Conservation (phyloP, 2,888 invertebrate genomes). For the Hirtodrosophila alboralis region DNA sequence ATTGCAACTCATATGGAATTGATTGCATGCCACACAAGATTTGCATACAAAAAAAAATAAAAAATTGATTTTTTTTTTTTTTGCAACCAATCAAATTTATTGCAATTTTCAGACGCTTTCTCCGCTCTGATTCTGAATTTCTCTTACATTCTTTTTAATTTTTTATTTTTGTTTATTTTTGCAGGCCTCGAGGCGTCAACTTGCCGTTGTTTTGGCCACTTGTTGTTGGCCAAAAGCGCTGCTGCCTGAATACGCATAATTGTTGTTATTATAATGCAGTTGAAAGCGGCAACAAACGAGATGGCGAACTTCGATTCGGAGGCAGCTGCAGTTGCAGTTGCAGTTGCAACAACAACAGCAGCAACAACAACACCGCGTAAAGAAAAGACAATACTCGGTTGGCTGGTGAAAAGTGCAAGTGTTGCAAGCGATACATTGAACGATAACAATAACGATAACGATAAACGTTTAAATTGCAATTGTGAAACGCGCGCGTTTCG, state of each 20-base stretch:
- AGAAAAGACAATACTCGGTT: slow-evolving; percentile 81
- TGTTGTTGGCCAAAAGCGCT: slow-evolving; percentile 40
- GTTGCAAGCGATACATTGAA: slow-evolving; percentile 32
- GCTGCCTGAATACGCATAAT: slow-evolving; percentile 13
- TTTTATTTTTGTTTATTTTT: slow-evolving; percentile 21
- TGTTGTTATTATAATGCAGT: slow-evolving; percentile 29
- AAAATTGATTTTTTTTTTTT: slow-evolving; percentile 2
- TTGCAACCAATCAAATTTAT: slow-evolving; percentile 20
- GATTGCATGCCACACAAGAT: too few species aligned
- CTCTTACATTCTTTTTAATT: slow-evolving; percentile 13
- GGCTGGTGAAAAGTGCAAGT: slow-evolving; percentile 76
- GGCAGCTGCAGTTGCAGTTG: slow-evolving; percentile 17
- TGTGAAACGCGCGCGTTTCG: slow-evolving; percentile 69
- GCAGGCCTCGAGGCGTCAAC: slow-evolving; percentile 58
- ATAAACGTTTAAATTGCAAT: slow-evolving; percentile 38
- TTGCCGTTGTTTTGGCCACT: slow-evolving; percentile 57
- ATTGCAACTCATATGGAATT: too few species aligned
- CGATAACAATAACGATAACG: slow-evolving; percentile 36
- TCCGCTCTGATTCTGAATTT: slow-evolving; percentile 13
- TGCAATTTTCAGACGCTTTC: slow-evolving; percentile 42
- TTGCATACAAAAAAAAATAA: slow-evolving; percentile 8
- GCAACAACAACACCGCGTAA: slow-evolving; percentile 58
- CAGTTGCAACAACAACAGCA: slow-evolving; percentile 13
- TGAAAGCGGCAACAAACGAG: slow-evolving; percentile 31
- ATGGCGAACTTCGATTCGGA: slow-evolving; percentile 38